Evolutionary conservation across 2,113 vertebrate genomes (phyloP).

Genomic region (Rana temporaria): DNA sequence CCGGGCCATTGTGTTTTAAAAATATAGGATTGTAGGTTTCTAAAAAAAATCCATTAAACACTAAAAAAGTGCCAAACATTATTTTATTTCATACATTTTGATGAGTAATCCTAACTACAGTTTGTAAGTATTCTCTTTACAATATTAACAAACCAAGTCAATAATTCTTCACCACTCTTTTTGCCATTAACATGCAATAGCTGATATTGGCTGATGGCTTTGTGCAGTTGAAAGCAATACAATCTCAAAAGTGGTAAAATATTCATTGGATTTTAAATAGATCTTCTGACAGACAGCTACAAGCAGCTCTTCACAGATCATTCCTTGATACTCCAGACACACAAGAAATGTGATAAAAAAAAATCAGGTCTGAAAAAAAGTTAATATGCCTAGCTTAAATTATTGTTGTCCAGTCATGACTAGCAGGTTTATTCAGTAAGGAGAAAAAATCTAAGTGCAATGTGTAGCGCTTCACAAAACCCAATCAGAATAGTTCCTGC

Average conservation of each 20-base stretch:
- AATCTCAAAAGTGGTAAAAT: slow-evolving; percentile 32
- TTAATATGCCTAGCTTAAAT: slow-evolving; percentile 1
- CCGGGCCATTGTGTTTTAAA: too few species aligned
- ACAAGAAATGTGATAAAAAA: slow-evolving; percentile 22
- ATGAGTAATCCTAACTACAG: too few species aligned
- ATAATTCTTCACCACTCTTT: not conserved
- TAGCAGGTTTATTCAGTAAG: too few species aligned
- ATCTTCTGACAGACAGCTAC: slow-evolving; percentile 26
- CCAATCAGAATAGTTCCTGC: too few species aligned
- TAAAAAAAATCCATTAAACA: too few species aligned
- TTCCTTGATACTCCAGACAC: not conserved
- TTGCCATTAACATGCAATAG: slow-evolving; percentile 3
- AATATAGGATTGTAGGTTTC: too few species aligned
- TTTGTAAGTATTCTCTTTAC: too few species aligned
- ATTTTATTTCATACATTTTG: too few species aligned
- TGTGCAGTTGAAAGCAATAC: slow-evolving; percentile 25
- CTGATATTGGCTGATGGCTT: slow-evolving; percentile 23
- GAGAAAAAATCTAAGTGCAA: too few species aligned
- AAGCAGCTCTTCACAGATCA: slow-evolving; percentile 39
- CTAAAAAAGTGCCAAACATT: too few species aligned
- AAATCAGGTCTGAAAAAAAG: slow-evolving; percentile 6
- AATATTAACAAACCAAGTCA: too few species aligned
- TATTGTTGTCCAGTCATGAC: not conserved
- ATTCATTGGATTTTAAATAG: slow-evolving; percentile 47
- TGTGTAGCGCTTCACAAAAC: too few species aligned